Evolutionary conservation across 2,797 vertebrate genomes (phyloP).

Genomic region (Glyptemys insculpta): DNA sequence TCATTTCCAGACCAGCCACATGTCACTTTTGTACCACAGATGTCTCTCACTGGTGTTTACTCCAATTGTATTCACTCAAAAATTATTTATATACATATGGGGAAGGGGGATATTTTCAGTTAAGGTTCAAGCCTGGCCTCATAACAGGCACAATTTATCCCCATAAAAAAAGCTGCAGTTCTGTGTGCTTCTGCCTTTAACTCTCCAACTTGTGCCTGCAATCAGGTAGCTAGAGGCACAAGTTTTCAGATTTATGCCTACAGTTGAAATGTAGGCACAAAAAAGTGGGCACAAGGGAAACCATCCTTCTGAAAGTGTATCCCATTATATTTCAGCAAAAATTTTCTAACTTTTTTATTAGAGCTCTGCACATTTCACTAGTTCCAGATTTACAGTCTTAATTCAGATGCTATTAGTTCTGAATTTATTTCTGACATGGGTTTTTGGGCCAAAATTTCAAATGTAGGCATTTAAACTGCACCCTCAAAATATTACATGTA

Average conservation of each 20-base stretch:
- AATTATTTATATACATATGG: not conserved
- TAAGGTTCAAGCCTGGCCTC: not conserved
- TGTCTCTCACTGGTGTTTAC: not conserved
- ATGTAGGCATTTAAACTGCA: not conserved
- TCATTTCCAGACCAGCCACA: not conserved
- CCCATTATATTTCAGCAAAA: not conserved
- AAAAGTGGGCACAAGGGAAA: not conserved
- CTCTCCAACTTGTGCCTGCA: not conserved
- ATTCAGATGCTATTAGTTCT: not conserved
- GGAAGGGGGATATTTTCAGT: not conserved
- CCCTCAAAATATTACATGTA: not conserved
- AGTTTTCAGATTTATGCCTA: not conserved
- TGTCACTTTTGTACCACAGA: not conserved
- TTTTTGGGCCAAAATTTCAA: not conserved
- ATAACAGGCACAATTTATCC: not conserved
- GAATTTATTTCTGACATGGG: not conserved
- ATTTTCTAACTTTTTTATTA: not conserved
- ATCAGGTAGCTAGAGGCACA: not conserved
- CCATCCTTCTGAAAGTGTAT: not conserved
- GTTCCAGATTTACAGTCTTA: not conserved
- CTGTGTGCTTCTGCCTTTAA: not conserved
- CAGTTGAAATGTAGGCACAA: not conserved
- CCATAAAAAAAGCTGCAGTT: not conserved
- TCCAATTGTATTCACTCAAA: not conserved
- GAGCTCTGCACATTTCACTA: not conserved